Base-by-base conservation (phyloP, 2,797 vertebrate species). In the Cyclopterus lumpus region DNA sequence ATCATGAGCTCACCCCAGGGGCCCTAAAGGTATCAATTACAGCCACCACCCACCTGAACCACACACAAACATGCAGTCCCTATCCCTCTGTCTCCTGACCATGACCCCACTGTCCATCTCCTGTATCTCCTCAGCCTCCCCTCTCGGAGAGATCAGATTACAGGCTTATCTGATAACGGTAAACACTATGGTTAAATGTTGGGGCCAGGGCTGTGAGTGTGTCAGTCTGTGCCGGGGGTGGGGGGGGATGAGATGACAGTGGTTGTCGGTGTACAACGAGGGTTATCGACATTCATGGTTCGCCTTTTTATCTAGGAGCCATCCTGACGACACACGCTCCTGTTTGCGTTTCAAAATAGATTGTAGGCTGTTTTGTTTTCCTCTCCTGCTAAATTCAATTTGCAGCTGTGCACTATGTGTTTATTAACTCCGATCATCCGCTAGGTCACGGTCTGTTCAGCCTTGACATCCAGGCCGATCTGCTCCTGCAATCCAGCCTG, bases 91-190 rank as follows among this genome's bases (percentile, higher is more conserved):
- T 75, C 57, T 75, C 77, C 77, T 60, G 62, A 67, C 77, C 79
- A 68, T 85, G 77, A 85, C 70, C 77, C 71, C 74, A 48, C 69
- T 49, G 81, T 42, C 70, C 60, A 66, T 48, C 67, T 67, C 59
- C 67, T 20, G 26, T 48, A 79, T 86, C 77, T 82, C 48, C 61
- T 73, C 42, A 40, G 28, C 66, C 68, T 28, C 62, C 69, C 71
- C 67, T 74, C 67, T 77, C 42, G 34, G 67, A 71, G 44, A 80
- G 86, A 91, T 93, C 87, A 79, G 81, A 92, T 93, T 90, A 90
- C 84, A 79, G 73, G 55, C 70, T 71, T 76, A 86, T 89, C 76
- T 88, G 88, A 92, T 88, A 82, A 85, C 70, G 65, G 79, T 83
- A 82, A 93, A 86, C 71, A 88, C 79, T 80, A 65, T 59, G 78